Evolutionary conservation across 2,113 vertebrate genomes (phyloP).

Genomic region (Galeopterus variegatus): DNA sequence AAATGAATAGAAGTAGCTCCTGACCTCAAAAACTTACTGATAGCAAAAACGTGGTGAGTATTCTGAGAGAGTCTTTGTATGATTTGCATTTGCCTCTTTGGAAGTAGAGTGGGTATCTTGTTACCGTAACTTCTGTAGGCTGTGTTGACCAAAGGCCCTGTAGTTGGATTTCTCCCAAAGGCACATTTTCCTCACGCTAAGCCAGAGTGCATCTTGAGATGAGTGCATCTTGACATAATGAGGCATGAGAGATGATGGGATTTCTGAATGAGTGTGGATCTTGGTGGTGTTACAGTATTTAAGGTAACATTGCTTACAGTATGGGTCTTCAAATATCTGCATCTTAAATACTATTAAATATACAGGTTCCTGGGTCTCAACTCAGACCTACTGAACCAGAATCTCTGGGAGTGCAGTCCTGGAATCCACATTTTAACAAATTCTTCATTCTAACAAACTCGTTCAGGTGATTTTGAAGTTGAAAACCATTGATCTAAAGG

Average conservation of each 20-base stretch:
- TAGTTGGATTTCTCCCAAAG: not conserved
- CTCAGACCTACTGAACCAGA: not conserved
- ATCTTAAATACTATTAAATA: slow-evolving; percentile 13
- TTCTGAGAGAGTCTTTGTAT: not conserved
- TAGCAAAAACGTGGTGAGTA: not conserved
- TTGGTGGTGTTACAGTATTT: not conserved
- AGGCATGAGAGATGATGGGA: not conserved
- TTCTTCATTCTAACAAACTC: not conserved
- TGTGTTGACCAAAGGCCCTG: not conserved
- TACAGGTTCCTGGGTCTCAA: not conserved
- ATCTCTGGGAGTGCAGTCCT: not conserved
- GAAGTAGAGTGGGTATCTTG: not conserved
- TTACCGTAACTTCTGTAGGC: not conserved
- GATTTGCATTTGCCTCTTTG: not conserved
- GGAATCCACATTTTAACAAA: not conserved
- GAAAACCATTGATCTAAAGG: not conserved
- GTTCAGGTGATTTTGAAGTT: not conserved
- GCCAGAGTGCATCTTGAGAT: not conserved
- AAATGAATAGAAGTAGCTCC: not conserved
- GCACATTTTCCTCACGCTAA: not conserved
- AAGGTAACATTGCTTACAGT: not conserved
- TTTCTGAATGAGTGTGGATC: not conserved
- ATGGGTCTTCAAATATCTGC: not conserved
- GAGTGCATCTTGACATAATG: not conserved
- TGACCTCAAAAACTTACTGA: not conserved